These are phyloP conservation scores for Catharus fuscescens DNA, from an alignment of 2,113 vertebrate genomes.

Conservation along the genomic window DNA sequence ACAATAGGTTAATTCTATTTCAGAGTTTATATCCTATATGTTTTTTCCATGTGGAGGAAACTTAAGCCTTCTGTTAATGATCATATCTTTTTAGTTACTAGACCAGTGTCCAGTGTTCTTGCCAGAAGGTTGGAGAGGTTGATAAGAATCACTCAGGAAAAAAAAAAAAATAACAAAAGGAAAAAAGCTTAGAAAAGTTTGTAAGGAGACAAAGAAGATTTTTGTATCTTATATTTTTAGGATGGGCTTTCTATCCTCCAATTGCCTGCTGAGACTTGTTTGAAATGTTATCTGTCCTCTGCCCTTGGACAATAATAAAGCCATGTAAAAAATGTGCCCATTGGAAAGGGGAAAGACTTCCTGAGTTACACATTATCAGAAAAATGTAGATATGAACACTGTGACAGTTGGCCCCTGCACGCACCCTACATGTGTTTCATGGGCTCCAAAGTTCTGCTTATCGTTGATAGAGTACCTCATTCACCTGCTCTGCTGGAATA, in stretches of 20 bases:
- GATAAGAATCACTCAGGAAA: accelerated
- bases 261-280: neutral
- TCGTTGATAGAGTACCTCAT: neutral
- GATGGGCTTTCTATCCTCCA: neutral
- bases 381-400: neutral
- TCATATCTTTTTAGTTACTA: neutral
- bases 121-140: neutral
- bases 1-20: neutral
- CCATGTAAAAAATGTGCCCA: neutral
- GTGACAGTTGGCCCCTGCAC: neutral
- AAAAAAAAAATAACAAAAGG: too few relatives aligned
- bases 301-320: neutral
- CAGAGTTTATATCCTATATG: neutral
- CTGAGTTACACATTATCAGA: neutral
- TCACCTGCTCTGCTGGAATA: neutral
- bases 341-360: neutral
- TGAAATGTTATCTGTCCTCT: neutral
- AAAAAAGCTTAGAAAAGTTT: neutral
- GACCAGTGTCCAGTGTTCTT: neutral
- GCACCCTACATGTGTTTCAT: neutral
- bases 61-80: neutral
- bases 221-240: neutral
- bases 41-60: neutral
- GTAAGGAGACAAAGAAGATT: neutral
- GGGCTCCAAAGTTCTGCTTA: neutral